phyloP scores from a whole-genome alignment of 2,888 invertebrate genomes.

The Amphipyra tragopoginis region DNA sequence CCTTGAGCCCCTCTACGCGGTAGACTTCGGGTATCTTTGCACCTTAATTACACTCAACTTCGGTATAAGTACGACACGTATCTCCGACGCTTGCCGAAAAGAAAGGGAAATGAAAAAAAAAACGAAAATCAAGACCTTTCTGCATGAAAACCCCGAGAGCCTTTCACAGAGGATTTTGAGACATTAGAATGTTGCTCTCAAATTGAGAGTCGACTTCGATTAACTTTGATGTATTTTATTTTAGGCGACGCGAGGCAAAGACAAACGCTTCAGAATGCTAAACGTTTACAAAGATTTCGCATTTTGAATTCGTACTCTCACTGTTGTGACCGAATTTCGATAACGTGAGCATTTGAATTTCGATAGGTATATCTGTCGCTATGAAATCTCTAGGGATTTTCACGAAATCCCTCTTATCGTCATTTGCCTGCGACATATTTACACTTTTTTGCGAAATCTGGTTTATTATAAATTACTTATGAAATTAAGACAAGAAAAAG shows the following conservation, averaged over 20 bases:
- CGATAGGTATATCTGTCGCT: constrained; percentile 6
- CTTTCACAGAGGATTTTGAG: constrained; percentile 71
- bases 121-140: constrained; percentile 75
- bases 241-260: constrained; percentile 49
- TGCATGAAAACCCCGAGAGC: constrained; percentile 67
- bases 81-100: constrained; percentile 76
- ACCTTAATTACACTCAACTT: constrained; percentile 87
- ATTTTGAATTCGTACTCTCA: constrained; percentile 37
- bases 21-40: constrained; percentile 88
- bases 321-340: constrained; percentile 34
- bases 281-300: constrained; percentile 53
- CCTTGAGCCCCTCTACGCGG: constrained; percentile 79
- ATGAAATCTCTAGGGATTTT: background rate
- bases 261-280: constrained; percentile 57
- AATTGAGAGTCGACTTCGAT: constrained; percentile 68
- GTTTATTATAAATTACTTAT: too few relatives aligned
- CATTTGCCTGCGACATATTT: too few relatives aligned
- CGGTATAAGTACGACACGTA: constrained; percentile 83
- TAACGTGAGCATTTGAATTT: too few relatives aligned
- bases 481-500: too few relatives aligned
- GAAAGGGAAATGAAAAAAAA: constrained; percentile 70
- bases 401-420: too few relatives aligned
- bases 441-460: too few relatives aligned
- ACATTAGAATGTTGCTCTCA: constrained; percentile 71
- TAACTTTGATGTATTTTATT: constrained; percentile 72